A percentile compares a stretch with the other conserved stretches of the same genome.
Conservation (phyloP, 2,888 invertebrate genomes). For the Parelbella ahira region DNA sequence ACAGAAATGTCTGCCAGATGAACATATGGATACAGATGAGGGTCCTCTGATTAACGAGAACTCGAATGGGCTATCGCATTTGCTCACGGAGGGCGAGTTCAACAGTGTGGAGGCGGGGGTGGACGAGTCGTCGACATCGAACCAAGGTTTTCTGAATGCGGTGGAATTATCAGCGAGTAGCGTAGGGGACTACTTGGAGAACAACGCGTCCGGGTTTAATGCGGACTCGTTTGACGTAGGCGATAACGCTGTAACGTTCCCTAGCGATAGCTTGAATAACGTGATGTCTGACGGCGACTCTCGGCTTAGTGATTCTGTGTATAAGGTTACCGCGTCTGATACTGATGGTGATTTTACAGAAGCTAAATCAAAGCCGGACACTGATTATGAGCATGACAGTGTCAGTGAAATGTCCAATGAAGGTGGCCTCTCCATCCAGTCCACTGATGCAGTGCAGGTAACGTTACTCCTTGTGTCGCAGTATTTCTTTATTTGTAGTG, state of each 20-base stretch:
- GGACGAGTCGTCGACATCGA: slow-evolving; percentile 70
- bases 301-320: slow-evolving; percentile 51
- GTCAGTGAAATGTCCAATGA: slow-evolving; percentile 25
- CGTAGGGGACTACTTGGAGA: slow-evolving; percentile 70
- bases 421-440: slow-evolving; percentile 12
- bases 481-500: no score
- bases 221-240: slow-evolving; percentile 67
- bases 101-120: slow-evolving; percentile 66
- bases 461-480: no score
- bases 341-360: slow-evolving; percentile 56
- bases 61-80: slow-evolving; percentile 69
- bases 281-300: slow-evolving; percentile 66
- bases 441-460: slow-evolving; percentile 12
- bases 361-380: slow-evolving; percentile 29
- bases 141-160: slow-evolving; percentile 71
- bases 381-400: slow-evolving; percentile 16
- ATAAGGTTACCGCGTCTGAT: slow-evolving; percentile 48
- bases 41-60: slow-evolving; percentile 71
- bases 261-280: slow-evolving; percentile 62
- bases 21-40: slow-evolving; percentile 69
- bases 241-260: slow-evolving; percentile 69
- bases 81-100: slow-evolving; percentile 69
- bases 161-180: slow-evolving; percentile 71
- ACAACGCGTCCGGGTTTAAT: slow-evolving; percentile 60
- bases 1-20: slow-evolving; percentile 65